Base-by-base conservation (phyloP, 2,113 vertebrate genomes). In the Mionectes macconnelli region DNA sequence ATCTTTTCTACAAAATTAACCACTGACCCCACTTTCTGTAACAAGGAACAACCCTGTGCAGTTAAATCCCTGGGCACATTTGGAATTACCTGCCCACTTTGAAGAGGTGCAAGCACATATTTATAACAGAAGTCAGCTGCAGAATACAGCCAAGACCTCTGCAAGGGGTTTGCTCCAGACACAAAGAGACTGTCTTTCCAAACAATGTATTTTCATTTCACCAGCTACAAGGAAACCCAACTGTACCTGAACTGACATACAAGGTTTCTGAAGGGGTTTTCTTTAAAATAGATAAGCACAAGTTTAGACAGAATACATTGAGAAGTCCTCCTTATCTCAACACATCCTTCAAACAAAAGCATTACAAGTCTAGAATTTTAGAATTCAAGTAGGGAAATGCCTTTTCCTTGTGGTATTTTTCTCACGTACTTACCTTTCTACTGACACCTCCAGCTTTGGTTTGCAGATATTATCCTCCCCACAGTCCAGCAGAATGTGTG, bases 381-480 rank as follows among this genome's bases (percentile, higher is more conserved):
- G 22, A 67, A 62, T 44, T 78, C 27, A 55, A 42, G 52, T 3
- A 55, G 23, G 16, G 9, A 72, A 77, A 59, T 39, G 67, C 10
- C 3, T 76, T 77, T 68, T 49, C 27, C n/a, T 39, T 24, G 7
- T 13, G 27, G 15, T 19, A 42, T 19, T 69, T 87, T 47, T 69
- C 40, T 84, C 27, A 45, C 4, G 3, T 35, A 42, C 57, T 97
- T 97, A 99, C 99, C 99, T 99, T 96, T 98, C 90, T 62, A 99
- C 99, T 16, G 98, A 97, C 86, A 99, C 96, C 94, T 93, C 98
- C 93, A 99, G 97, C 94, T 99, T 98, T 31, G 99, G 99, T 87
- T 98, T 99, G 93, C 99, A 99, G 96, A 99, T 96, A 93, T 99
- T 99, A 91, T 99, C 99, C 0, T 99, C 98, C 13, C 99, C 99